phyloP scores from a whole-genome alignment of 1,140 invertebrate genomes.

The Dryas iulia region DNA sequence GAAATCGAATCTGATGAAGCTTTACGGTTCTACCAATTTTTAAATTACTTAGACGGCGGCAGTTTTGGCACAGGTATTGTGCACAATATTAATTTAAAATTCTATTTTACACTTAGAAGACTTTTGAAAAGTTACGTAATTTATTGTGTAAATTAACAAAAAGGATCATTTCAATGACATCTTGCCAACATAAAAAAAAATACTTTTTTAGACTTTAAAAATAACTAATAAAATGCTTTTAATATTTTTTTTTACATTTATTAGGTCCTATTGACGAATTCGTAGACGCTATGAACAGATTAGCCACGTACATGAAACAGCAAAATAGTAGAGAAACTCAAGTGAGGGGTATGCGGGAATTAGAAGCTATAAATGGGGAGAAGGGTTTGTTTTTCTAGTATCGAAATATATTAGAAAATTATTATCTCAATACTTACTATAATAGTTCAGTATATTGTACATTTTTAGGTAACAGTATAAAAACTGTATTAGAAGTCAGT shows the following conservation, averaged over 20 bases:
- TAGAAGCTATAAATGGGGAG: constrained; percentile 71
- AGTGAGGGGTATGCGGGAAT: constrained; percentile 66
- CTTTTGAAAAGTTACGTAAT: too few relatives aligned
- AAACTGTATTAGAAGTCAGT: constrained; percentile 70
- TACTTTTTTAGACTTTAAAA: constrained; percentile 66
- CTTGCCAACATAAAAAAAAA: constrained; percentile 73
- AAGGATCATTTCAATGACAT: too few relatives aligned
- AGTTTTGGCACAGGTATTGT: constrained; percentile 68
- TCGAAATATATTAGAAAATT: neutral
- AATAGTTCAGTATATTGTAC: neutral
- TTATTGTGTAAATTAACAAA: too few relatives aligned
- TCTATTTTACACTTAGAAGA: neutral
- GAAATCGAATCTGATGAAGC: constrained; percentile 77
- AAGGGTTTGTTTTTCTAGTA: constrained; percentile 44
- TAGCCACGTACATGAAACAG: constrained; percentile 70
- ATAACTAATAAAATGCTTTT: too few relatives aligned
- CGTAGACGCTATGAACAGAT: constrained; percentile 68
- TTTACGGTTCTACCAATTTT: constrained; percentile 68
- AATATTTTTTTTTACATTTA: constrained; percentile 10
- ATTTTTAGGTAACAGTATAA: constrained; percentile 66
- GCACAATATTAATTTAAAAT: too few relatives aligned
- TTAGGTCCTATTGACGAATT: constrained; percentile 74
- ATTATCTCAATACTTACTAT: too few relatives aligned
- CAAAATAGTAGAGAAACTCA: constrained; percentile 71
- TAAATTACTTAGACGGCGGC: constrained; percentile 72